phyloP scores from a whole-genome alignment of 2,113 vertebrate species.

The Sclerurus mexicanus region DNA sequence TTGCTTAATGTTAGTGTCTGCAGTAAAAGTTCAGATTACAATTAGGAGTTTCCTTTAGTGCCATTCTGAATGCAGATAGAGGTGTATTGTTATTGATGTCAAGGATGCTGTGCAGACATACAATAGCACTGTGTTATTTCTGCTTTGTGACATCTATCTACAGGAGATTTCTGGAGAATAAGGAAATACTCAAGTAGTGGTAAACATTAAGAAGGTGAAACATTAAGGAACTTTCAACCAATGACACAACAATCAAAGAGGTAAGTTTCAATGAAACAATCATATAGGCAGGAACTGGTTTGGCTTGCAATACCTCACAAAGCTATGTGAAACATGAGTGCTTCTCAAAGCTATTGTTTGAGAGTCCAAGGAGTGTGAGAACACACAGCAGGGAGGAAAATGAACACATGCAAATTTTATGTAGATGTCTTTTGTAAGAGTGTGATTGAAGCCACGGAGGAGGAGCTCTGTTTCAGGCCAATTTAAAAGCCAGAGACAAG shows the following conservation, averaged over 20 bases:
- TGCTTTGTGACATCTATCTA: not conserved
- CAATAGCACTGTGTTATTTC: not conserved
- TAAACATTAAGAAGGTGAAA: not conserved
- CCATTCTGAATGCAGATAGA: not conserved
- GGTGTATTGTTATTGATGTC: not conserved
- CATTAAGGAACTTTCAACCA: not conserved
- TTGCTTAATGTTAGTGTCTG: not conserved
- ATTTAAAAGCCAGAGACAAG: slow-evolving; percentile 12
- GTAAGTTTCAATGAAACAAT: not conserved
- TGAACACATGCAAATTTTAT: slow-evolving; percentile 41
- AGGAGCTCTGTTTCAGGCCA: not conserved
- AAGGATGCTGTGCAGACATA: not conserved
- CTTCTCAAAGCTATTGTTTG: not conserved
- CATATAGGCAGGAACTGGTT: slow-evolving; percentile 7
- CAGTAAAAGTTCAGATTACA: not conserved
- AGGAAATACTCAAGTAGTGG: not conserved
- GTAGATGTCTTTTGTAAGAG: not conserved
- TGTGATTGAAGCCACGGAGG: not conserved
- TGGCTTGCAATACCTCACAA: not conserved
- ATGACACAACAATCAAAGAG: not conserved
- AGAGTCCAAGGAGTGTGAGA: slow-evolving; percentile 13
- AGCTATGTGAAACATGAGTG: slow-evolving; percentile 22
- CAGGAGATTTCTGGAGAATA: not conserved
- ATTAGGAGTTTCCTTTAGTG: not conserved
- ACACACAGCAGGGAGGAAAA: not conserved